phyloP scores from a whole-genome alignment of 2,888 invertebrate genomes.

The Atethmia centrago region DNA sequence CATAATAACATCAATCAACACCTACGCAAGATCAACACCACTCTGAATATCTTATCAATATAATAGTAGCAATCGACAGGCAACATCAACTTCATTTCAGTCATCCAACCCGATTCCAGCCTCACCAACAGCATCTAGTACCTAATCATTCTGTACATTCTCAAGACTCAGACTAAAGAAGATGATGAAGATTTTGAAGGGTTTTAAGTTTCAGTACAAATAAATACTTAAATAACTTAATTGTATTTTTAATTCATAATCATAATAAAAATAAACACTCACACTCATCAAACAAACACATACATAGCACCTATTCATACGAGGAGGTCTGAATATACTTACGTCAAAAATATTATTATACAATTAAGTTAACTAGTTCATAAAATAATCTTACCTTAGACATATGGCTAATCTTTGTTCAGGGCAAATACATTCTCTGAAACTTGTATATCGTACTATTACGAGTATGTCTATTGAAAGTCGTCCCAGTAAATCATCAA shows the following conservation, averaged over 20 bases:
- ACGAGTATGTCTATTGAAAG: slow-evolving; percentile 16
- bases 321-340: no score
- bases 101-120: slow-evolving; percentile 53
- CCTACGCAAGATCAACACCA: slow-evolving; percentile 66
- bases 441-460: no score
- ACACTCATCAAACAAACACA: no score
- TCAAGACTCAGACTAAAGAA: slow-evolving; percentile 62
- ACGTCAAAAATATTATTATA: no score
- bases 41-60: slow-evolving; percentile 64
- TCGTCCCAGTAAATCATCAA: slow-evolving; percentile 60
- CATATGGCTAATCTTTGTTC: no score
- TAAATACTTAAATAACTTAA: slow-evolving; percentile 62
- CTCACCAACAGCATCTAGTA: slow-evolving; percentile 64
- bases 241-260: slow-evolving; percentile 63
- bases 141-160: slow-evolving; percentile 61
- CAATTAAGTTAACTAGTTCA: no score
- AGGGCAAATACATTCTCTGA: no score
- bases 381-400: no score
- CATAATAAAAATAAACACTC: slow-evolving; percentile 38
- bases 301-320: no score
- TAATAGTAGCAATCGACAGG: slow-evolving; percentile 59
- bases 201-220: slow-evolving; percentile 66
- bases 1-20: slow-evolving; percentile 61
- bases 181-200: slow-evolving; percentile 65
- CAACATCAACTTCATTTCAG: slow-evolving; percentile 64